Evolutionary conservation across 2,797 vertebrate genomes (phyloP), one percentile per base, ranked within the genome.

Genomic region (Zonotrichia albicollis): DNA sequence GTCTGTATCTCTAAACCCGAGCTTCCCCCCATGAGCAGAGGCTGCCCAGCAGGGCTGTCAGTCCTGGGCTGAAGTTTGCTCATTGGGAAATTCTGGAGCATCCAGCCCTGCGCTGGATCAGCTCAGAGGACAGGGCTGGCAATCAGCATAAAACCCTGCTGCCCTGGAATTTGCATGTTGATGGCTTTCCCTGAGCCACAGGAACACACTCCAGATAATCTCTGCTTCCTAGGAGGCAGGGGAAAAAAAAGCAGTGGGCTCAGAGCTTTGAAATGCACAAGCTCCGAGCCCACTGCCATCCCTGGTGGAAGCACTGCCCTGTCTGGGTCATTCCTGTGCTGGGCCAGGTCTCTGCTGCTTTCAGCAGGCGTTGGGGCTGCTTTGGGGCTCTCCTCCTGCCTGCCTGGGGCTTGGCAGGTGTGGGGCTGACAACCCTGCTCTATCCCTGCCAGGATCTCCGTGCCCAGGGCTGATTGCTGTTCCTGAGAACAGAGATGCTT

Each of bases 111-210:
- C 0, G 2, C 77, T 78, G 43, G 67, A 73, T 42, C 73, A 68
- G 80, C 70, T 53, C 29, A 8, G 50, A 65, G 84, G 36, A 71
- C 78, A 67, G 64, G n/a, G 50, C 87, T 66, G 46, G 77, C 82
- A 62, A 88, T 64, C 81, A 60, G 81, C 60, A 67, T 13, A 60
- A 89, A 68, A 84, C 64, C 48, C 66, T 21, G 34, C 81, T 82
- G 77, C 74, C 64, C 66, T 48, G 55, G 64, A 87, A 84, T 96
- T 53, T 83, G 72, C 79, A 83, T 46, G 67, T 50, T 80, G 73
- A 55, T 57, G 64, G 55, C 50, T 92, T 84, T 87, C 3, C 5
- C 72, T 85, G 42, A 55, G 53, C 40, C 38, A 15, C 1, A 21
- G 2, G 57, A 92, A 74, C 46, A 26, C 53, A 30, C 71, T 74